Conservation (phyloP, 2,888 invertebrate species). For the Stenichneumon culpator region DNA sequence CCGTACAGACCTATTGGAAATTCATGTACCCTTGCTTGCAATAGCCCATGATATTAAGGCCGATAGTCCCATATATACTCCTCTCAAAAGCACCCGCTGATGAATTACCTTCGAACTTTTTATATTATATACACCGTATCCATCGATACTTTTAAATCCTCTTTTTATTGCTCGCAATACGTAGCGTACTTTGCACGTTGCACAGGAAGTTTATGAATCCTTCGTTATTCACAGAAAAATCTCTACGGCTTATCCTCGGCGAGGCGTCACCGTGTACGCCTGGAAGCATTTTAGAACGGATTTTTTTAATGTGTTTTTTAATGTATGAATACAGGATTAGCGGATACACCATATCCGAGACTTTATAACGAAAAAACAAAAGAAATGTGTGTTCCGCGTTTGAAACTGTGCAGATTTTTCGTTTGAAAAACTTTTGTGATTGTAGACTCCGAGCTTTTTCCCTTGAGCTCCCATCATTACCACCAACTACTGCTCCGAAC, state of each 20-base stretch:
- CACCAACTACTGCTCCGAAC: too few species aligned
- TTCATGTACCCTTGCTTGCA: constrained; percentile 37
- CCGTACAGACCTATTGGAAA: constrained; percentile 28
- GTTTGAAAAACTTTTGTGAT: too few species aligned
- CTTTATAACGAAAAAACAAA: background rate
- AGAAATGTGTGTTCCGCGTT: background rate
- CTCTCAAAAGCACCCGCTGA: constrained; percentile 30
- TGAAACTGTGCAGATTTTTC: background rate
- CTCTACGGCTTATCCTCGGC: background rate
- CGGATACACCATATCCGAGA: background rate
- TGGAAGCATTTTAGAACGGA: background rate
- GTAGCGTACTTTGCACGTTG: background rate
- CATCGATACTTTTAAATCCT: background rate
- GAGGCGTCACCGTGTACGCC: background rate
- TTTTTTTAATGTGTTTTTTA: background rate
- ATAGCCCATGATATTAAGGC: constrained; percentile 50
- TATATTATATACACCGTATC: background rate
- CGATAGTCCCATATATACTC: constrained; percentile 9
- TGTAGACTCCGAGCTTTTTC: too few species aligned
- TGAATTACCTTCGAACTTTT: constrained; percentile 39
- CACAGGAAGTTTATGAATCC: constrained; percentile 8
- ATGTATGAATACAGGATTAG: background rate
- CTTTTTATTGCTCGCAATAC: constrained; percentile 7
- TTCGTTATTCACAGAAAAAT: background rate
- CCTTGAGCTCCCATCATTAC: too few species aligned